Percentiles rank a stretch among this genome's conserved stretches.
Evolutionary conservation across 2,888 invertebrate genomes (phyloP).

Genomic region (Ryuthela nishihirai): DNA sequence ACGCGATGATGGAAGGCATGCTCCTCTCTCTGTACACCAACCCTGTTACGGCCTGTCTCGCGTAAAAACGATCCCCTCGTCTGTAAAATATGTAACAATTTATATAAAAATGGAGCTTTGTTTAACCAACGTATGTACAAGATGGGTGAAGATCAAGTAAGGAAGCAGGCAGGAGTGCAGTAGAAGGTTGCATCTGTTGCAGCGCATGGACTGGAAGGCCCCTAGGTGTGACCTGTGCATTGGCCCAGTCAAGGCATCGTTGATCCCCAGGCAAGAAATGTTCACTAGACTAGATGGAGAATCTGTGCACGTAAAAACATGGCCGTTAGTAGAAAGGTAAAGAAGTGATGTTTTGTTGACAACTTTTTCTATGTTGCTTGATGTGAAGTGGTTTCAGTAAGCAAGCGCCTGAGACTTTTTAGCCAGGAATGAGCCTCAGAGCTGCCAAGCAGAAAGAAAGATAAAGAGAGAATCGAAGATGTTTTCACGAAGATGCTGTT

Average conservation of each 20-base stretch:
- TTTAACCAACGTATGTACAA: constrained; percentile 37
- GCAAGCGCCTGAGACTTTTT: no score
- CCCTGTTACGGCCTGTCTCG: no score
- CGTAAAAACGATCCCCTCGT: constrained; percentile 24
- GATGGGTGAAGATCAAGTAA: constrained; percentile 36
- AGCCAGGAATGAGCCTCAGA: no score
- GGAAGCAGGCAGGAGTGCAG: constrained; percentile 40
- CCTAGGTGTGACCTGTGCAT: constrained; percentile 36
- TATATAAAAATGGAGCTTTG: constrained; percentile 38
- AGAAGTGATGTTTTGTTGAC: no score
- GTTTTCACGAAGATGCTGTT: no score
- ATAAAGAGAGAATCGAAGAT: no score
- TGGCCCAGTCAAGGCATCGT: constrained; percentile 36
- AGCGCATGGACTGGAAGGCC: constrained; percentile 37
- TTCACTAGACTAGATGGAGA: constrained; percentile 17
- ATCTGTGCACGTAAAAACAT: constrained; percentile 35
- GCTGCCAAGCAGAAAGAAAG: no score
- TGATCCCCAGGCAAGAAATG: constrained; percentile 17
- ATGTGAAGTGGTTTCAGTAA: no score
- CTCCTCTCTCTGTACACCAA: constrained; percentile 38
- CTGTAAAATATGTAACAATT: constrained; percentile 40
- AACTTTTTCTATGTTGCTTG: no score
- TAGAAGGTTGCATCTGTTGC: constrained; percentile 34
- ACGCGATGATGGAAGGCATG: no score
- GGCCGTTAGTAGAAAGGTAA: constrained; percentile 30